Evolutionary conservation across 2,888 invertebrate species (phyloP).

Genomic region (Amphipoea oculea): DNA sequence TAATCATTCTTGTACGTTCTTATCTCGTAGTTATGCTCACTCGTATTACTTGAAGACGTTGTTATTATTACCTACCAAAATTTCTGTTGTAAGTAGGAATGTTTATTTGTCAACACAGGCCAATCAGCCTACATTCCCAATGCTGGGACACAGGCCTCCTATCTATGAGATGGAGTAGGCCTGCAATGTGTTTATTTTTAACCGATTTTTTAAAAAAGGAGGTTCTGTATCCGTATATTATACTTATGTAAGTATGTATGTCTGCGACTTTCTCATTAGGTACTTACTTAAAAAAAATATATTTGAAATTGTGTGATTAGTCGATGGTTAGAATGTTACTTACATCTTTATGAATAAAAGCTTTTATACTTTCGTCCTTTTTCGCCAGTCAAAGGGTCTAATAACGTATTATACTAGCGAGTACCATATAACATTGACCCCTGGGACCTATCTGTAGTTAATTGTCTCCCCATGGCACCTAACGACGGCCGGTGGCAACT

Average conservation of each 20-base stretch:
- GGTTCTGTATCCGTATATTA: no score
- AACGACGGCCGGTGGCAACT: slow-evolving; percentile 51
- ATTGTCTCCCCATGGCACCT: slow-evolving; percentile 59
- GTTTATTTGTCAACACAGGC: background rate
- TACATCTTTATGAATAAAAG: slow-evolving; percentile 4
- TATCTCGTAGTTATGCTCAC: background rate
- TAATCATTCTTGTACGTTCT: slow-evolving; percentile 2
- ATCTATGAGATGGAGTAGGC: no score
- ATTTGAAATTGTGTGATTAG: background rate
- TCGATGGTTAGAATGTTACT: background rate
- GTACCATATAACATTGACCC: slow-evolving; percentile 42
- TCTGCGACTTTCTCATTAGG: no score
- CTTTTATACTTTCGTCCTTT: slow-evolving; percentile 5
- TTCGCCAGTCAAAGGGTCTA: slow-evolving; percentile 7
- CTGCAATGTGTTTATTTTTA: background rate
- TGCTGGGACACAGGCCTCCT: background rate
- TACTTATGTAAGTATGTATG: no score
- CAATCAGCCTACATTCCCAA: no score
- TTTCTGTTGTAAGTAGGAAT: background rate
- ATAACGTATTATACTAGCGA: slow-evolving; percentile 17
- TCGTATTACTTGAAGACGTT: background rate
- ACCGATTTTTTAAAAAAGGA: no score
- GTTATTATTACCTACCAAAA: background rate
- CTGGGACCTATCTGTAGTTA: slow-evolving; percentile 54
- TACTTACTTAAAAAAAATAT: no score